A percentile compares a stretch with the other conserved stretches of the same genome.
Conservation (phyloP, 2,888 invertebrate species). For the Heliconius sara region DNA sequence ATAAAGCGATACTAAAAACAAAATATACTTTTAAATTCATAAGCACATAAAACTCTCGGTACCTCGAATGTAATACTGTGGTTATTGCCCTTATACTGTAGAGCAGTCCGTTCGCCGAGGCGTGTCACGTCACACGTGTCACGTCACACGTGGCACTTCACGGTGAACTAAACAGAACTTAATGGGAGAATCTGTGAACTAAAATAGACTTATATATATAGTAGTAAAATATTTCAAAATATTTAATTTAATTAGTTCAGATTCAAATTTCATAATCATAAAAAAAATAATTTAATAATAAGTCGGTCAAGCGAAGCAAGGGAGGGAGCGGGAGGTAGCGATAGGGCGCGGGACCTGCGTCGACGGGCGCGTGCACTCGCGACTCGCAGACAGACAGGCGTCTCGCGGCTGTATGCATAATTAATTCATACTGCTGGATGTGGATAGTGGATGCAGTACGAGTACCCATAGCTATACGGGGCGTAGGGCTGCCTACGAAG, state of each 20-base stretch:
- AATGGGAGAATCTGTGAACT: no score
- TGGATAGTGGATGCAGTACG: neutral
- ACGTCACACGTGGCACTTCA: neutral
- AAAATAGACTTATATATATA: neutral
- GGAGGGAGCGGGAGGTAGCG: neutral
- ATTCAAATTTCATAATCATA: no score
- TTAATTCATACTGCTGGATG: constrained; percentile 22
- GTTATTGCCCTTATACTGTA: neutral
- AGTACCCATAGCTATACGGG: no score
- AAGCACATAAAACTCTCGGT: constrained; percentile 20
- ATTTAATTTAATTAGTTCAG: no score
- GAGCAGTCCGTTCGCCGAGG: neutral
- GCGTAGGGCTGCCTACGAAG: neutral
- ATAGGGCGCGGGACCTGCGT: constrained; percentile 6
- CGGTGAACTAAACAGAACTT: neutral
- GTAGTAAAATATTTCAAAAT: neutral
- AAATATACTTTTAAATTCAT: constrained; percentile 29
- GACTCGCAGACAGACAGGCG: constrained; percentile 34
- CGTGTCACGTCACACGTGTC: neutral
- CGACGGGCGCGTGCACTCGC: constrained; percentile 17
- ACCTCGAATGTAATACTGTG: neutral
- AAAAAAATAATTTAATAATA: neutral
- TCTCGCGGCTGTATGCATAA: constrained; percentile 31
- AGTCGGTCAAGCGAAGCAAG: neutral
- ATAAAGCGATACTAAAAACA: constrained; percentile 31